Base-by-base conservation (phyloP, 2,888 invertebrate species). In the Argyra leucocephala region DNA sequence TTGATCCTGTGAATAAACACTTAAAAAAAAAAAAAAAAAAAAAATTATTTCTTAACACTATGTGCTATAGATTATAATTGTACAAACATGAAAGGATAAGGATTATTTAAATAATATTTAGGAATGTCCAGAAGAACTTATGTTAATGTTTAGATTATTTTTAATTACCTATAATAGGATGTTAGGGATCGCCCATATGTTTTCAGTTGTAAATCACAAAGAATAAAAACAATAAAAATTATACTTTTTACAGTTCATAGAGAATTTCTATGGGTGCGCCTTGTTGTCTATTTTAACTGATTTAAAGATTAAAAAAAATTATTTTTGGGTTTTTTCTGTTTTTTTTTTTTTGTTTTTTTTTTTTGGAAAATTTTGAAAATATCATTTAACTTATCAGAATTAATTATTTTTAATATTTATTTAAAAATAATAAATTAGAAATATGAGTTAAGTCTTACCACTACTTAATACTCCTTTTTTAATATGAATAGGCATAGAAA, bases 181-280 rank as follows among this genome's bases (percentile, higher is more conserved):
- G 48, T 48, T 48, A 18, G 5, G 48, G 15, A 18, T 48, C 48
- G 48, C 48, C 48, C 59, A 59, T 59, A 59, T 59, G 59, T 59
- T 59, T 59, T 23, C 23, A 23, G 59, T 59, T 59, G 59, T 59
- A 59, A 59, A 59, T 59, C 23, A 57, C 7, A 1, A 22, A 22
- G 3, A 21, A 21, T 57, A 26, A 4, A 4, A 37, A 37, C 37
- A 48, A 7, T 48, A 48, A 18, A 18, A 5, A 18, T 48, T 15
- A 48, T 48, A 18, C 1, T 9, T 48, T 48, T 48, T 48, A 18
- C n/a, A 31, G 31, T 31, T 7, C 10, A 48, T 48, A n/a, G 12
- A 18, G 5, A 18, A 48, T 18, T 48, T 48, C 18, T 6, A 12
- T 48, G 48, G 48, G 48, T 48, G 48, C 48, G 48, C 18, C 48